A percentile compares a stretch with the other conserved stretches of the same genome.
Conservation (phyloP, 2,888 invertebrate genomes). For the Loripinus fragilis region DNA sequence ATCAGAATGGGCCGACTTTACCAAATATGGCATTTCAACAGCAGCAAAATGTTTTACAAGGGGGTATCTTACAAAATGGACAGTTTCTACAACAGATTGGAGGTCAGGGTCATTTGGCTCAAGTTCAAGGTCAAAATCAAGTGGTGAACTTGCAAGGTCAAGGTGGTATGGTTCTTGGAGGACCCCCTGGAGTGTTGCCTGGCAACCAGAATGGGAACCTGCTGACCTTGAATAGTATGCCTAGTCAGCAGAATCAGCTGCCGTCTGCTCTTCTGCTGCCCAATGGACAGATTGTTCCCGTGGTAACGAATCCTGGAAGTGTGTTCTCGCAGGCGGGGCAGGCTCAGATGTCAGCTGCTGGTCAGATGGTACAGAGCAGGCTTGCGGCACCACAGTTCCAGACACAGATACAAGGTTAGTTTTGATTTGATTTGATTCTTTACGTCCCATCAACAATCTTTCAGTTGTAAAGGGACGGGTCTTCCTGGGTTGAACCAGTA, state of each 20-base stretch:
- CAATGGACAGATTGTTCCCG: conserved; percentile 83
- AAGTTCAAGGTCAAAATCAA: conserved; percentile 55
- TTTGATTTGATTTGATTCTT: too few species aligned
- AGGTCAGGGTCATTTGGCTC: conserved; percentile 39
- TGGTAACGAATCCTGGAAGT: conserved; percentile 82
- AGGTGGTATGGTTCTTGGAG: conserved; percentile 44
- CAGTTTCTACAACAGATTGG: conserved; percentile 56
- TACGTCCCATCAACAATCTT: too few species aligned
- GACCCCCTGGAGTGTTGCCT: conserved; percentile 58
- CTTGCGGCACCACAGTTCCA: conserved; percentile 48
- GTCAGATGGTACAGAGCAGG: conserved; percentile 41
- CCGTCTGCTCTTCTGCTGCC: conserved; percentile 83
- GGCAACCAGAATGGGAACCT: conserved; percentile 67
- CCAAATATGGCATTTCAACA: conserved; percentile 57
- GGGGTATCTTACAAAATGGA: conserved; percentile 57
- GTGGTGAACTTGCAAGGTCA: conserved; percentile 58
- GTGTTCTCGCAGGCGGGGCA: conserved; percentile 37
- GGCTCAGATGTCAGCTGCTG: conserved; percentile 32
- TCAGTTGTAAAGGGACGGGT: too few species aligned
- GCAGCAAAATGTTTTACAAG: conserved; percentile 49
- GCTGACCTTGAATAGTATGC: conserved; percentile 68
- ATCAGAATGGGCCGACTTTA: conserved; percentile 40
- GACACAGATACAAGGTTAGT: conserved; percentile 25
- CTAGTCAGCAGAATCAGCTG: conserved; percentile 74
- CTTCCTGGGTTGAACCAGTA: too few species aligned